Evolutionary conservation across 2,888 invertebrate genomes (phyloP).

Genomic region (Parnassius orleans): DNA sequence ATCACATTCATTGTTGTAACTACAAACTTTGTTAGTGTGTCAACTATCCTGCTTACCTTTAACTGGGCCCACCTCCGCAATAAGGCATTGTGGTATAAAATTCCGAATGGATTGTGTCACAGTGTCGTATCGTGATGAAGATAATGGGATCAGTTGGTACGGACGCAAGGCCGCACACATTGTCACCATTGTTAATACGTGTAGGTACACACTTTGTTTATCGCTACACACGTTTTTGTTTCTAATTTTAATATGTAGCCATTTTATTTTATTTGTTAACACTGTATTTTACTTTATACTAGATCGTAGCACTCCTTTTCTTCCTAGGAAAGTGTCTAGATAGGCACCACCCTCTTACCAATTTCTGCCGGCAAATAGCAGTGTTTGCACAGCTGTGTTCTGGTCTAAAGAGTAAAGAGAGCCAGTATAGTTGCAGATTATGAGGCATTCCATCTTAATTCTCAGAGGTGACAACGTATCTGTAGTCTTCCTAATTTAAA

Average conservation of each 20-base stretch:
- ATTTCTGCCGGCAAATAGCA: no score
- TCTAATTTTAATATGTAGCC: slow-evolving; percentile 46
- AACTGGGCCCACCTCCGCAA: slow-evolving; percentile 35
- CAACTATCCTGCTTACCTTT: slow-evolving; percentile 40
- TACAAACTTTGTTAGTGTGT: background rate
- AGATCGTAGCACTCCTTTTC: no score
- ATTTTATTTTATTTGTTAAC: slow-evolving; percentile 35
- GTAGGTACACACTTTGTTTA: slow-evolving; percentile 37
- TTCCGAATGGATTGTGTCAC: slow-evolving; percentile 47
- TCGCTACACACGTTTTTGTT: slow-evolving; percentile 37
- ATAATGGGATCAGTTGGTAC: slow-evolving; percentile 54
- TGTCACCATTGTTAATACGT: slow-evolving; percentile 44
- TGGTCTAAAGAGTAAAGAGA: no score
- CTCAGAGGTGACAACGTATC: no score
- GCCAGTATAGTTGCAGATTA: no score
- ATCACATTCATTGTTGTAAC: slow-evolving; percentile 1
- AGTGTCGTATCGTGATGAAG: slow-evolving; percentile 41
- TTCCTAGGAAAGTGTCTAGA: no score
- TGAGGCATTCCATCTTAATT: no score
- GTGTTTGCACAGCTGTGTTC: no score
- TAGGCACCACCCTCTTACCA: no score
- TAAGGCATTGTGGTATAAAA: slow-evolving; percentile 40
- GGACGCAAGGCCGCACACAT: slow-evolving; percentile 48
- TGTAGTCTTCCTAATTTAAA: no score
- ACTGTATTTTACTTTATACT: background rate